Conservation (phyloP, 2,888 invertebrate genomes). For the Drosophila algonquin region DNA sequence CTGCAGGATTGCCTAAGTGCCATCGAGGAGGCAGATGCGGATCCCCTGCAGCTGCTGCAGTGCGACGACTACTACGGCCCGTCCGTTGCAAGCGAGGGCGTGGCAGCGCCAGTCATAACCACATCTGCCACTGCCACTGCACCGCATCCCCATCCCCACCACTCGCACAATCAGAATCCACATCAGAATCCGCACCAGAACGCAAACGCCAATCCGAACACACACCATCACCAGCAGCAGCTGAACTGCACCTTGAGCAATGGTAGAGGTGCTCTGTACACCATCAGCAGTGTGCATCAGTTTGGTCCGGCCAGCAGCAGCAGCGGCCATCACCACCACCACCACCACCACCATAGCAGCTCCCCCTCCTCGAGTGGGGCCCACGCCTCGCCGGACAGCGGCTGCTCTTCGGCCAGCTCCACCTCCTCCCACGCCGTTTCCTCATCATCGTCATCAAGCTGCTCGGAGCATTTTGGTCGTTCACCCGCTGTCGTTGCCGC, state of each 20-base stretch:
- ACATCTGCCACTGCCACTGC: slow-evolving; percentile 11
- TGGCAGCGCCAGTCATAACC: slow-evolving; percentile 24
- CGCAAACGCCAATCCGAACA: slow-evolving; percentile 27
- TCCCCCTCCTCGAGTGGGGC: slow-evolving; percentile 67
- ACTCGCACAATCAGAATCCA: slow-evolving; percentile 19
- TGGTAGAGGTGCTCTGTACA: slow-evolving; percentile 83
- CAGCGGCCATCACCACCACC: slow-evolving; percentile 16
- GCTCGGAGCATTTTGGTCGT: slow-evolving; percentile 68
- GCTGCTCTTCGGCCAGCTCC: slow-evolving; percentile 67
- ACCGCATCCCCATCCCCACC: slow-evolving; percentile 17
- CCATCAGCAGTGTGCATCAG: slow-evolving; percentile 82
- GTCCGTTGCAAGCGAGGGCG: slow-evolving; percentile 28
- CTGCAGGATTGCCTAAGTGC: slow-evolving; percentile 68
- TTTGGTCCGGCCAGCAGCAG: slow-evolving; percentile 79
- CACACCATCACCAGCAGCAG: slow-evolving; percentile 36
- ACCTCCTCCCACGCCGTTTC: slow-evolving; percentile 59
- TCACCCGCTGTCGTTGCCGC: slow-evolving; percentile 24
- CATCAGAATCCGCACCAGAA: slow-evolving; percentile 29
- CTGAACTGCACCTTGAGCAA: slow-evolving; percentile 78
- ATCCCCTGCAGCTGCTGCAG: slow-evolving; percentile 71
- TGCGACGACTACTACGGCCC: slow-evolving; percentile 63
- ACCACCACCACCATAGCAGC: slow-evolving; percentile 39
- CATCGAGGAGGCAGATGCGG: slow-evolving; percentile 74
- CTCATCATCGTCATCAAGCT: slow-evolving; percentile 68
- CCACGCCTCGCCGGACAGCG: slow-evolving; percentile 72